Percentiles rank a stretch among this genome's conserved stretches.
Conservation (phyloP, 2,888 invertebrate species). For the Cactoblastis cactorum region DNA sequence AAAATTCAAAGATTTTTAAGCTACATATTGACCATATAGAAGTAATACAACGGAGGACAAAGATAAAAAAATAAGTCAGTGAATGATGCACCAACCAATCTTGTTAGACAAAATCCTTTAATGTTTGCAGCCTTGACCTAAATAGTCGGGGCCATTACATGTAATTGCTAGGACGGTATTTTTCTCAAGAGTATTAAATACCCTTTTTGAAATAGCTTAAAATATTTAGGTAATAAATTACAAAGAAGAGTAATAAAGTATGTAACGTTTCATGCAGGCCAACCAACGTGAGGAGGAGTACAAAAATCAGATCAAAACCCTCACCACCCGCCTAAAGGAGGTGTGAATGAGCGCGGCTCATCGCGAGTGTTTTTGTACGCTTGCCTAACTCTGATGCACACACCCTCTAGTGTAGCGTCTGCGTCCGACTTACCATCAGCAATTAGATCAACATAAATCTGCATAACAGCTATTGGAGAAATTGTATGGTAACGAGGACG, state of each 20-base stretch:
- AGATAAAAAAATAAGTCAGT: slow-evolving; percentile 10
- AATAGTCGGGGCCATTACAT: slow-evolving; percentile 20
- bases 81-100: slow-evolving; percentile 69
- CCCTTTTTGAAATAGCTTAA: slow-evolving; percentile 22
- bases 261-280: slow-evolving; percentile 84
- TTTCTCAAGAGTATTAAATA: slow-evolving; percentile 22
- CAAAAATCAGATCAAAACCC: slow-evolving; percentile 99
- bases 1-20: neutral
- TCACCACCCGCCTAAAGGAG: slow-evolving; percentile 99
- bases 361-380: slow-evolving; percentile 61
- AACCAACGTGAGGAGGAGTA: slow-evolving; percentile 99
- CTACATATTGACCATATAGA: neutral
- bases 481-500: slow-evolving; percentile 46
- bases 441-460: neutral
- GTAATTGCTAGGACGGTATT: slow-evolving; percentile 24
- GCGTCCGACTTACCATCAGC: slow-evolving; percentile 38
- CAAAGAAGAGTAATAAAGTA: slow-evolving; percentile 37
- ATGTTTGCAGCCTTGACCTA: slow-evolving; percentile 15
- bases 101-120: slow-evolving; percentile 9
- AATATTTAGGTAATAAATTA: slow-evolving; percentile 11
- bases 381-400: slow-evolving; percentile 66
- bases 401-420: slow-evolving; percentile 42
- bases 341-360: slow-evolving; percentile 81
- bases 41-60: neutral
- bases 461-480: slow-evolving; percentile 18